These are phyloP conservation scores for Catharus bicknelli DNA, from an alignment of 2,113 vertebrate genomes.

Conservation along the genomic window DNA sequence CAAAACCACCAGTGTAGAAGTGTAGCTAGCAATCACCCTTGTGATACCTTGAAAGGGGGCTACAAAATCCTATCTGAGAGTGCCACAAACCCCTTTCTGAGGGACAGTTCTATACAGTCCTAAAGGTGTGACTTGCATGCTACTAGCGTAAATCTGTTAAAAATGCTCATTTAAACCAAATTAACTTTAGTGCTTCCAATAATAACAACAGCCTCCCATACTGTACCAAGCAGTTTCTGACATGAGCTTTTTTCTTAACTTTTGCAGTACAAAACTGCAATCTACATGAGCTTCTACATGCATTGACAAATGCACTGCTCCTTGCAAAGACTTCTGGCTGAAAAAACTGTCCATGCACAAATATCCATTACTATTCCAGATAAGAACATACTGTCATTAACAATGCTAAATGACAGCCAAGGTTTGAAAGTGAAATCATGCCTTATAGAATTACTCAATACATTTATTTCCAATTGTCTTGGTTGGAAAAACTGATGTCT, in stretches of 20 bases:
- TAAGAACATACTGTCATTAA: background rate
- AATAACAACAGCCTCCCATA: background rate
- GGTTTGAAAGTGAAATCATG: background rate
- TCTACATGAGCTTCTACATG: background rate
- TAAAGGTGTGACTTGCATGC: background rate
- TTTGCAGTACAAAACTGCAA: background rate
- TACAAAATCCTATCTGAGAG: background rate
- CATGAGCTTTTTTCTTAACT: background rate
- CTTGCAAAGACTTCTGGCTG: background rate
- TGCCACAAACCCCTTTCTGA: background rate
- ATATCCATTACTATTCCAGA: background rate
- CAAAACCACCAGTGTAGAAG: background rate
- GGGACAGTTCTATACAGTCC: background rate
- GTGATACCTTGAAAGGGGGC: background rate
- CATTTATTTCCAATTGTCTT: background rate
- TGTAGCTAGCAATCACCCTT: background rate
- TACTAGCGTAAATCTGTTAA: background rate
- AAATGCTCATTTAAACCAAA: background rate
- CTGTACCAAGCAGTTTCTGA: background rate
- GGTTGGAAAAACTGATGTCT: background rate
- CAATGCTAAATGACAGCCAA: background rate
- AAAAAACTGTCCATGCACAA: background rate
- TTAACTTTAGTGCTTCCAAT: background rate
- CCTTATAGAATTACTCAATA: background rate
- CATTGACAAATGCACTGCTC: background rate